Base-by-base conservation (phyloP, 2,888 invertebrate species). In the Chouioia cunea region DNA sequence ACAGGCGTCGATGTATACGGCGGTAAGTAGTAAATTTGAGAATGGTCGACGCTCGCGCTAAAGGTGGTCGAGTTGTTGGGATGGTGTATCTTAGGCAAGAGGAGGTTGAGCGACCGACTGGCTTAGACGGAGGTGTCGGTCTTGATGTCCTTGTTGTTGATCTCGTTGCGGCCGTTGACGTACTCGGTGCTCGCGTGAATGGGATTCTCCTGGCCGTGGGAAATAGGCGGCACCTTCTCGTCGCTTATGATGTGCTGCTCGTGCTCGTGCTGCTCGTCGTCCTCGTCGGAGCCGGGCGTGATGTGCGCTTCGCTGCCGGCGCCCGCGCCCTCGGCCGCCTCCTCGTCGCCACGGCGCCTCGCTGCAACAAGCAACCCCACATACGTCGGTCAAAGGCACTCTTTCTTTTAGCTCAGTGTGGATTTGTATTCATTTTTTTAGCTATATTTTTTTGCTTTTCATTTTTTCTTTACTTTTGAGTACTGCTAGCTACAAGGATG, bases 251-350 rank as follows among this genome's bases (percentile, higher is more conserved):
- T 82, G 60, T 82, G 84, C 75, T 83, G 82, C 77, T 84, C 82
- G 78, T 83, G 82, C 65, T 80, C 79, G 65, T 65, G 62, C 27
- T 70, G 57, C 53, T 78, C 78, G 60, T 78, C 79, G 73, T 83
- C 82, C 70, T 83, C 84, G 76, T 82, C 88, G 81, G 86, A 85
- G 65, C 89, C 89, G 69, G 89, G 90, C 83, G 87, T 88, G 86
- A 89, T 89, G 85, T 89, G 89, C 73, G 89, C 89, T 73, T 88
- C 89, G 82, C 89, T 86, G 77, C 85, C 90, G 79, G 89, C 89
- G 80, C 89, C 89, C 58, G 88, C 87, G 75, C 88, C 89, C 80
- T 89, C 90, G 79, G 89, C 88, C 46, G 89, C 87, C 76, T 90
- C 90, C 83, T 85, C 86, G 77, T 85, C 84, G 78, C 89, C 88